Base-by-base conservation (phyloP, 2,888 invertebrate species). In the Rhaphigaster nebulosa region DNA sequence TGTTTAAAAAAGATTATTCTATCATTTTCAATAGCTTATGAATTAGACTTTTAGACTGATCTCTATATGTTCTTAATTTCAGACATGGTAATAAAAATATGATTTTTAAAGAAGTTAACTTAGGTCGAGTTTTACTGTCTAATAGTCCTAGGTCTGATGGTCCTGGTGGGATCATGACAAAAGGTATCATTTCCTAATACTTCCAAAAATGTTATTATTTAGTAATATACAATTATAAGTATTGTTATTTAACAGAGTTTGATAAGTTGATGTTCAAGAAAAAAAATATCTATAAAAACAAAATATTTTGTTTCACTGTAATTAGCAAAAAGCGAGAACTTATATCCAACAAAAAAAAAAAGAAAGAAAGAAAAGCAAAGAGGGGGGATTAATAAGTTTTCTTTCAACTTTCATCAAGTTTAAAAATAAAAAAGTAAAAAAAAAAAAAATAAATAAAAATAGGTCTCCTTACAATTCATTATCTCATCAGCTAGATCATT, bases 391-490 rank as follows among this genome's bases (percentile, higher is more conserved):
- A 34, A 70, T 70, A 38, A 20, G 20, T 76, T 38, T 50, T 50
- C 18, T 34, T 70, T 20, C 20, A 34, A 18, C 20, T 70, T 84
- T 84, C 20, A 84, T 84, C 45, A 84, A 34, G 84, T 45, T 80
- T 23, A 80, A 80, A 80, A 80, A 80, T 23, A 80, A 80, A 34
- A 34, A 70, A 70, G 12, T 1, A 12, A 52, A 52, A 70, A 70
- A 70, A 70, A 29, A 5, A 70, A 34, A 29, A 70, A 5, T 45
- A 84, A 84, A 84, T 45, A 84, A 84, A 84, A 84, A 45, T 84
- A 84, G 45, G 45, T 84, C 84, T 84, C 84, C 84, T 84, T 84
- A 84, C 84, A 84, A 84, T 84, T 84, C 45, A 84, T 84, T 45
- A 84, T 41, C 45, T 84, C 84, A 84, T 84, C 84, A 84, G 84